These are phyloP conservation scores for Gorsachius goisagi DNA, from an alignment of 2,113 vertebrate genomes.

Conservation along the genomic window DNA sequence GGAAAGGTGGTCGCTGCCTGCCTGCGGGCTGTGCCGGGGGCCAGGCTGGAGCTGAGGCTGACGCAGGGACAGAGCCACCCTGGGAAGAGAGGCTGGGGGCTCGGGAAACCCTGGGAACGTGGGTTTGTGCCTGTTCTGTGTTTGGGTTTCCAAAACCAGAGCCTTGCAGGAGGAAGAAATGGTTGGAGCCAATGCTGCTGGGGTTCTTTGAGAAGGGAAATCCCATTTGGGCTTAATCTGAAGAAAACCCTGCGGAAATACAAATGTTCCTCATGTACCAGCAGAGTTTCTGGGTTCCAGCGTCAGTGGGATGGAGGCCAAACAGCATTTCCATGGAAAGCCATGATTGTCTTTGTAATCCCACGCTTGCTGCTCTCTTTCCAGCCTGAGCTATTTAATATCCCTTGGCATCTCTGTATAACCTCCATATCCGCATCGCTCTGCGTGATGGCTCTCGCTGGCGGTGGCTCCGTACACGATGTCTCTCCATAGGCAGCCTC, in stretches of 20 bases:
- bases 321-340: not conserved
- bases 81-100: not conserved
- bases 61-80: not conserved
- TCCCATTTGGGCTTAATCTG: not conserved
- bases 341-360: not conserved
- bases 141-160: not conserved
- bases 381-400: not conserved
- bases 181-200: not conserved
- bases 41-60: not conserved
- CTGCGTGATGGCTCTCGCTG: not conserved
- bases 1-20: not conserved
- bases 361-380: not conserved
- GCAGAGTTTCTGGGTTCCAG: not conserved
- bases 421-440: not conserved
- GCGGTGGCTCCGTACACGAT: not conserved
- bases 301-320: not conserved
- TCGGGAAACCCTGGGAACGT: not conserved
- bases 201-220: not conserved
- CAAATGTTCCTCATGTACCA: not conserved
- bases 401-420: not conserved
- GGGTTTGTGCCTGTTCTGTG: rapidly evolving
- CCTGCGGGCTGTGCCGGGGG: not conserved
- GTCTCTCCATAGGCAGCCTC: not conserved
- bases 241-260: not conserved
- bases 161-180: not conserved